These are phyloP conservation scores for Malacoraja senta DNA, from an alignment of 2,797 vertebrate genomes.

Conservation along the genomic window DNA sequence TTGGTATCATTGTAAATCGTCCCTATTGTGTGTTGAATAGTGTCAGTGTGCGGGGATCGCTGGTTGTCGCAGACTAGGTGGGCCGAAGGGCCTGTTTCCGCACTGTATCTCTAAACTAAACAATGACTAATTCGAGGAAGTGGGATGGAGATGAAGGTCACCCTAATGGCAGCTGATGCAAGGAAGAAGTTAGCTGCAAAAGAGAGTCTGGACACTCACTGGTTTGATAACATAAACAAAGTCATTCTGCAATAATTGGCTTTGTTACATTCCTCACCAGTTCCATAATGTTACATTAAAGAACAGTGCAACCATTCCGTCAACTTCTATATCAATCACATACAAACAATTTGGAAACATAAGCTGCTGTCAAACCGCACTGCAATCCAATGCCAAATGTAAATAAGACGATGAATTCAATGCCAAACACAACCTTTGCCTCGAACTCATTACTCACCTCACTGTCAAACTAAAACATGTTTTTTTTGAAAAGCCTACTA, in stretches of 20 bases:
- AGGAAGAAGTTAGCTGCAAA: neutral
- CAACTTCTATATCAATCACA: slow-evolving; percentile 16
- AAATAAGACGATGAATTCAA: neutral
- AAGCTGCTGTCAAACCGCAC: neutral
- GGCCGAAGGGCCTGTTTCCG: no score
- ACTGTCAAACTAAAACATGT: neutral
- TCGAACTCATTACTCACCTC: neutral
- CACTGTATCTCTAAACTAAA: no score
- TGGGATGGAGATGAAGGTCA: neutral
- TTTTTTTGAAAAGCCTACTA: neutral
- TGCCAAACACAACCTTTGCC: neutral
- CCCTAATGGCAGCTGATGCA: neutral
- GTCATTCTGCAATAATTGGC: neutral
- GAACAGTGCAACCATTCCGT: neutral
- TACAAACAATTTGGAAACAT: neutral
- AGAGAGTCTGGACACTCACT: neutral
- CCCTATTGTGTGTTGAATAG: no score
- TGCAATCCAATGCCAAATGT: neutral
- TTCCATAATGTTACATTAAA: neutral
- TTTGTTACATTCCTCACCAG: neutral
- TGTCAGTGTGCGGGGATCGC: no score
- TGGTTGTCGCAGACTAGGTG: no score
- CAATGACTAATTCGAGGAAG: neutral
- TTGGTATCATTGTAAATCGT: no score
- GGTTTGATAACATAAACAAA: neutral